Conservation (phyloP, 2,888 invertebrate species). For the Drosophila mayaguana region DNA sequence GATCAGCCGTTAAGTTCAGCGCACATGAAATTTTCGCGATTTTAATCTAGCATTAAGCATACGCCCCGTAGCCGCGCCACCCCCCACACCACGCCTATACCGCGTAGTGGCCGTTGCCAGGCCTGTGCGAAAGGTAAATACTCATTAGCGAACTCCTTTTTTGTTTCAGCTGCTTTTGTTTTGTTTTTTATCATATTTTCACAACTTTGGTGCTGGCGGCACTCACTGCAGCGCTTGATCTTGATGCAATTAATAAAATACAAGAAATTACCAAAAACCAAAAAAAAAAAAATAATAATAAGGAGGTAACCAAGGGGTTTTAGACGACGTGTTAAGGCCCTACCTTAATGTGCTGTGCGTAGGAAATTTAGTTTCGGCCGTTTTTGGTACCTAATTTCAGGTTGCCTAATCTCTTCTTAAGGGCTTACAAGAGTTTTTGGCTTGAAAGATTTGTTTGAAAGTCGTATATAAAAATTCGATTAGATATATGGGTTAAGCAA, state of each 20-base stretch:
- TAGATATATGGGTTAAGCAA: neutral
- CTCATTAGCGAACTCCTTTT: constrained; percentile 74
- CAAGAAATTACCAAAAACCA: constrained; percentile 13
- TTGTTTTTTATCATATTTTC: constrained; percentile 43
- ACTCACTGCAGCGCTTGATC: constrained; percentile 65
- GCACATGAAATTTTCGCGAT: constrained; percentile 75
- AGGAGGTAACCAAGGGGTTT: no score
- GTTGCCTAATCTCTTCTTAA: neutral
- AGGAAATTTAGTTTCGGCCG: neutral
- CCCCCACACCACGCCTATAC: constrained; percentile 19
- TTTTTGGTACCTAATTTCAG: no score
- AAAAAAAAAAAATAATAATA: neutral
- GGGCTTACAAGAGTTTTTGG: neutral
- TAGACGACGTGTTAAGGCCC: neutral
- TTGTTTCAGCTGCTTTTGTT: constrained; percentile 9
- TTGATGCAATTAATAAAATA: constrained; percentile 83
- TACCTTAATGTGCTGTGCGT: neutral
- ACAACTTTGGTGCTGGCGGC: constrained; percentile 71
- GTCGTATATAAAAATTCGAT: neutral
- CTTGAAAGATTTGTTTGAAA: neutral
- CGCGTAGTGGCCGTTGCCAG: constrained; percentile 13
- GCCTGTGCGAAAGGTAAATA: constrained; percentile 67
- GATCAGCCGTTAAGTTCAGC: constrained; percentile 85
- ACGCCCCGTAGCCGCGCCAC: constrained; percentile 68
- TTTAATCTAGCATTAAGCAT: constrained; percentile 80